Evolutionary conservation across 2,113 vertebrate species (phyloP).

Genomic region (Eonycteris spelaea): DNA sequence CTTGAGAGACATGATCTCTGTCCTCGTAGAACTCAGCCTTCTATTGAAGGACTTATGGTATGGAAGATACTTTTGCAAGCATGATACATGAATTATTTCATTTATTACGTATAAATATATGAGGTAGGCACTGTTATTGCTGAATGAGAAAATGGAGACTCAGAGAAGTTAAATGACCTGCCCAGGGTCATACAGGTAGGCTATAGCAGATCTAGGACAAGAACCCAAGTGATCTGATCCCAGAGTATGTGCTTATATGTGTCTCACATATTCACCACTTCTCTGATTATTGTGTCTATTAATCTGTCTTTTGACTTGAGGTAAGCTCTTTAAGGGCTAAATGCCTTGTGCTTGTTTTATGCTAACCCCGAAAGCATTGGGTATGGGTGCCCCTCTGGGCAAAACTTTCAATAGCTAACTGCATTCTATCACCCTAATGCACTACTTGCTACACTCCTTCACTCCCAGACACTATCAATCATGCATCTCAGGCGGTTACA

Average conservation of each 20-base stretch:
- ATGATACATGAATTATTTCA: not conserved
- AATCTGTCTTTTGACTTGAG: not conserved
- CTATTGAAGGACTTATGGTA: not conserved
- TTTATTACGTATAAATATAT: not conserved
- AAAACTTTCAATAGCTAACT: not conserved
- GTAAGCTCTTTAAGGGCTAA: not conserved
- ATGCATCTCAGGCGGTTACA: not conserved
- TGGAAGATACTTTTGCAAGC: not conserved
- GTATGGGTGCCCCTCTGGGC: not conserved
- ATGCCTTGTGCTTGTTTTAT: not conserved
- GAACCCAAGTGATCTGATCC: not conserved
- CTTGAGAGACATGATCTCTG: not conserved
- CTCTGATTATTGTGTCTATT: not conserved
- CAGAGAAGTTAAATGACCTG: not conserved
- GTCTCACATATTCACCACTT: not conserved
- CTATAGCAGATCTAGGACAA: not conserved
- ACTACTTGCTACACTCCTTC: not conserved
- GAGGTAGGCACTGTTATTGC: not conserved
- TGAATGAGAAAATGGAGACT: not conserved
- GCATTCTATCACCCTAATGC: not conserved
- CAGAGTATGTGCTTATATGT: not conserved
- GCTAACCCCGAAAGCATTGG: not conserved
- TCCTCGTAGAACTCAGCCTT: not conserved
- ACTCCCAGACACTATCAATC: not conserved
- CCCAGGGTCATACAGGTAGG: not conserved